Evolutionary conservation across 2,797 vertebrate species (phyloP).

Genomic region (Neosilurus hyrtlii): DNA sequence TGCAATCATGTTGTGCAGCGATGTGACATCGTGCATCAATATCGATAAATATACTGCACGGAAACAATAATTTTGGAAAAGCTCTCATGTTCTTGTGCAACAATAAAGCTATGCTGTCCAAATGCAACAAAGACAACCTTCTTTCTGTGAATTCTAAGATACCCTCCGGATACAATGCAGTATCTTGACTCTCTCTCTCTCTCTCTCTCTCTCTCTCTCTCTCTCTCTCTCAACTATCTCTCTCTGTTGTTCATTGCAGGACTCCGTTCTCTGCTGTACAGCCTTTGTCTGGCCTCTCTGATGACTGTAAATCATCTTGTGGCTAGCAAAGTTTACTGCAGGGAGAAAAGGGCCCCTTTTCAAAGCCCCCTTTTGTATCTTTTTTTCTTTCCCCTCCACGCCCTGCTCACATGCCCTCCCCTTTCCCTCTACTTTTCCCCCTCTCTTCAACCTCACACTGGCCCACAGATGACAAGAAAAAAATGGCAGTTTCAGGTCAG

Average conservation of each 20-base stretch:
- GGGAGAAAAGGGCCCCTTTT: conserved; percentile 58
- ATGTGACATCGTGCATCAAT: no score
- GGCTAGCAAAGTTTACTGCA: conserved; percentile 60
- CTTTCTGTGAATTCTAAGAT: conserved; percentile 20
- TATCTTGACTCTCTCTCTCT: background rate
- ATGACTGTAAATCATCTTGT: conserved; percentile 71
- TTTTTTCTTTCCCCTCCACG: conserved; percentile 50
- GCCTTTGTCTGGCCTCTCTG: conserved; percentile 49
- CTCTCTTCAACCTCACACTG: conserved; percentile 60
- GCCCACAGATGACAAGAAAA: conserved; percentile 67
- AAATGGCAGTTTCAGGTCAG: conserved; percentile 70
- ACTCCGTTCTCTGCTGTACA: conserved; percentile 39
- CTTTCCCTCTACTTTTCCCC: conserved; percentile 15
- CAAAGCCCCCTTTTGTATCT: conserved; percentile 59
- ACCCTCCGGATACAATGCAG: background rate
- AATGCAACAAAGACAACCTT: background rate
- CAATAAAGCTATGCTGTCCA: conserved; percentile 4
- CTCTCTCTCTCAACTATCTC: conserved; percentile 26
- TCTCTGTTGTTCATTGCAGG: conserved; percentile 12
- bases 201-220: conserved; percentile 1
- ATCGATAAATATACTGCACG: background rate
- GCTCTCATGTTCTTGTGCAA: background rate
- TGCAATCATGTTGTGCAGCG: no score
- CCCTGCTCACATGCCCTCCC: conserved; percentile 43
- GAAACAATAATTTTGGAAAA: background rate